Evolutionary conservation across 2,888 invertebrate species (phyloP).

Genomic region (Agriopis marginaria): DNA sequence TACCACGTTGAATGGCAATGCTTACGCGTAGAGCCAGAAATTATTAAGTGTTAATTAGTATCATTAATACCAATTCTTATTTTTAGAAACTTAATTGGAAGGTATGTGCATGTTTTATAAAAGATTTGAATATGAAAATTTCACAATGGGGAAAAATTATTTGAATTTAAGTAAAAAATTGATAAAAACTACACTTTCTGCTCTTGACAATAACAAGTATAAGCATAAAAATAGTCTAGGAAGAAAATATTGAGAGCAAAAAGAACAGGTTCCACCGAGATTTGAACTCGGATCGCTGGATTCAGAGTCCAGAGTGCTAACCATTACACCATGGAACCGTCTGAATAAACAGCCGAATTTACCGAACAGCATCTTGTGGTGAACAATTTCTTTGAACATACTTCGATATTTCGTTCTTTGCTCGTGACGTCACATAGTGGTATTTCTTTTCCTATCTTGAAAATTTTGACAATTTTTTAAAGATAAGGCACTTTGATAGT

Average conservation of each 20-base stretch:
- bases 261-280: conserved; percentile 90
- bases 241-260: conserved; percentile 44
- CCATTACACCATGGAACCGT: conserved; percentile 88
- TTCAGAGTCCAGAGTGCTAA: conserved; percentile 94
- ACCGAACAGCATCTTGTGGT: conserved; percentile 12
- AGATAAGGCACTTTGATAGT: too few species aligned
- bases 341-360: conserved; percentile 40
- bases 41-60: too few species aligned
- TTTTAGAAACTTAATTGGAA: neutral
- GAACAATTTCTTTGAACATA: too few species aligned
- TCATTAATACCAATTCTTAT: neutral
- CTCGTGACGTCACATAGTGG: too few species aligned
- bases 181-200: neutral
- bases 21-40: too few species aligned
- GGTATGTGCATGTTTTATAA: neutral
- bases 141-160: neutral
- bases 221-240: neutral
- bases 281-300: conserved; percentile 94
- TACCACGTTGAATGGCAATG: too few species aligned
- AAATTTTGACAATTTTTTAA: too few species aligned
- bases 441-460: too few species aligned
- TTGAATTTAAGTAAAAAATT: neutral
- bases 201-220: neutral
- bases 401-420: too few species aligned
- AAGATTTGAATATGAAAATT: too few species aligned